phyloP scores from a whole-genome alignment of 92 coral and sea anemone species.

The Zoanthus sociatus region DNA sequence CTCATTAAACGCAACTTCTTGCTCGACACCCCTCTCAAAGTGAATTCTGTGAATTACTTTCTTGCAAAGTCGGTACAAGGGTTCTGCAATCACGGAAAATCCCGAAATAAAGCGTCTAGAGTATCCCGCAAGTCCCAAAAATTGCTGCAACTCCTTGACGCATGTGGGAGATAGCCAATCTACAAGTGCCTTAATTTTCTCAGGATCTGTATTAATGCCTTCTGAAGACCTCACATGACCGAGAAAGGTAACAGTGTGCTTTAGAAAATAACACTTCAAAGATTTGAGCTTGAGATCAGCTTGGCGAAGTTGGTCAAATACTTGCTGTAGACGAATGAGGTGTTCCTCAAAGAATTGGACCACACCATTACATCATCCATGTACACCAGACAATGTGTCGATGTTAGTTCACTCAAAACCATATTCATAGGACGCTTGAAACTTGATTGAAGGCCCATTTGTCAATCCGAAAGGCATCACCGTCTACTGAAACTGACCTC shows the following conservation, averaged over 20 bases:
- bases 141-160: too few relatives aligned
- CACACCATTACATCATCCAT: too few relatives aligned
- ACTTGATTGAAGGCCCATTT: conserved; percentile 55
- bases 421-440: conserved; percentile 59
- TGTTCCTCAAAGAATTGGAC: too few relatives aligned
- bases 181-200: too few relatives aligned
- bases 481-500: conserved; percentile 31
- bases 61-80: conserved; percentile 41
- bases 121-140: conserved; percentile 50
- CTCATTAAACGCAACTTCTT: conserved; percentile 56
- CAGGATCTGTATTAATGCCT: too few relatives aligned
- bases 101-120: conserved; percentile 29
- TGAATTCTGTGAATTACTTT: conserved; percentile 22
- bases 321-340: too few relatives aligned
- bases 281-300: too few relatives aligned
- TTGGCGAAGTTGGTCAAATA: too few relatives aligned
- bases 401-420: conserved; percentile 54
- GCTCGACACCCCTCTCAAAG: conserved; percentile 23
- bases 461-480: conserved; percentile 30
- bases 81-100: conserved; percentile 42
- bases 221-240: too few relatives aligned
- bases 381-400: background rate
- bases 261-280: too few relatives aligned
- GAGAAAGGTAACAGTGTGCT: too few relatives aligned
- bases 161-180: too few relatives aligned